These are phyloP conservation scores for Danio rerio DNA, from an alignment of 2,113 vertebrate genomes.

Conservation along the genomic window DNA sequence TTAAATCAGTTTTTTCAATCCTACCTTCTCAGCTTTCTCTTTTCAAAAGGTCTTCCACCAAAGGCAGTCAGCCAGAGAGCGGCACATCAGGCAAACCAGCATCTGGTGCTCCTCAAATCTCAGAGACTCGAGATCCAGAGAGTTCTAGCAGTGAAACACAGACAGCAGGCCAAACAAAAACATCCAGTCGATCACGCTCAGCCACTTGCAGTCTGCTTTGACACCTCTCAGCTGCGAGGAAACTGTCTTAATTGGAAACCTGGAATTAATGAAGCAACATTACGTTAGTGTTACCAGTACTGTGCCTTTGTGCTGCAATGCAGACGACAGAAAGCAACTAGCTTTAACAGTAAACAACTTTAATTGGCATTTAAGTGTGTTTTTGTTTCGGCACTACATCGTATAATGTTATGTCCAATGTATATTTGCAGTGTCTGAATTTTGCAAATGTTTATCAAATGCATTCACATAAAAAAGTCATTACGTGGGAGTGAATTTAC, in stretches of 20 bases:
- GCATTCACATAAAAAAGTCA: background rate
- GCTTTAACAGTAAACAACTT: background rate
- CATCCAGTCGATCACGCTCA: slow-evolving; percentile 62
- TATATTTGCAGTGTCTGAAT: slow-evolving; percentile 7
- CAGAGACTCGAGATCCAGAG: background rate
- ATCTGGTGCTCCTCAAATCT: background rate
- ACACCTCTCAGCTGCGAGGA: slow-evolving; percentile 16
- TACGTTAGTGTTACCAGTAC: background rate
- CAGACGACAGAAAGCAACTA: slow-evolving; percentile 1
- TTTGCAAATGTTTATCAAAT: slow-evolving; percentile 30
- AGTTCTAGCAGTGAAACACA: background rate
- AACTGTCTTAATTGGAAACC: too few species aligned
- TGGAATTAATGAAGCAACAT: background rate
- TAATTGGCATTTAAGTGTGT: slow-evolving; percentile 7
- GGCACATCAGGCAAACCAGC: background rate
- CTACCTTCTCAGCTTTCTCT: slow-evolving; percentile 67
- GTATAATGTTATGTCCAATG: background rate
- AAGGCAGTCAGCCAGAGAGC: slow-evolving; percentile 50
- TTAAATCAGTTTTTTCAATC: background rate
- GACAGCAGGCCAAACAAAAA: background rate
- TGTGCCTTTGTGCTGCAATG: slow-evolving; percentile 39
- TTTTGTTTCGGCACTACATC: slow-evolving; percentile 4
- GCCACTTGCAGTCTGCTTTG: slow-evolving; percentile 71
- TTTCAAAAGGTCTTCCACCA: slow-evolving; percentile 69
- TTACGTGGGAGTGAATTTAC: background rate